phyloP scores from a whole-genome alignment of 2,888 invertebrate species.

The Adineta ricciae region DNA sequence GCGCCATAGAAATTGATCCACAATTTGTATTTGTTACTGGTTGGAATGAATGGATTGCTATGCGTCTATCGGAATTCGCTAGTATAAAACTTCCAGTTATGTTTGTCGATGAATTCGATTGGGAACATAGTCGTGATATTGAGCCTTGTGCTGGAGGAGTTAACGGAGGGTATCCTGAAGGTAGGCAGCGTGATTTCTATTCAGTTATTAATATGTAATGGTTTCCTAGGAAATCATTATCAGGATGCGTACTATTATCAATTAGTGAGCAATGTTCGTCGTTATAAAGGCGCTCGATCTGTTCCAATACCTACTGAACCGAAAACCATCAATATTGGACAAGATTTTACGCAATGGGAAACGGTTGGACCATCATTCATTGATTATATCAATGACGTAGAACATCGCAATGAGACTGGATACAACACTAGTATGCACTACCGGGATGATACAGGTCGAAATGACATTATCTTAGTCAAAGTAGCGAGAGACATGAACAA shows the following conservation, averaged over 20 bases:
- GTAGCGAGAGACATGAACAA: background rate
- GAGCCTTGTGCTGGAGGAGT: background rate
- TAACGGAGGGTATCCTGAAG: background rate
- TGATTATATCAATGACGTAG: background rate
- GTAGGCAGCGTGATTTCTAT: background rate
- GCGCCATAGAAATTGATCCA: background rate
- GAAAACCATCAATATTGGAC: background rate
- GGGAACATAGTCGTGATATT: background rate
- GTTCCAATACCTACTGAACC: background rate
- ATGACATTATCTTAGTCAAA: background rate
- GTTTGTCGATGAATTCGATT: background rate
- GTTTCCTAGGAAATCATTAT: background rate
- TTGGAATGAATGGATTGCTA: background rate
- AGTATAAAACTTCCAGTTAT: background rate
- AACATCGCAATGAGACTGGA: background rate
- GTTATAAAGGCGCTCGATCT: background rate
- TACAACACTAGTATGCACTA: background rate
- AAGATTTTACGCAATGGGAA: background rate
- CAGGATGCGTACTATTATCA: background rate
- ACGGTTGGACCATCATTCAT: background rate
- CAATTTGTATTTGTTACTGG: background rate
- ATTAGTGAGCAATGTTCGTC: background rate
- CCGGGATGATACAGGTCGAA: background rate
- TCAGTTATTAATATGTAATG: too few species aligned
- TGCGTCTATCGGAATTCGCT: background rate